Conservation (phyloP, 1,140 invertebrate genomes). For the Hypothenemus hampei region DNA sequence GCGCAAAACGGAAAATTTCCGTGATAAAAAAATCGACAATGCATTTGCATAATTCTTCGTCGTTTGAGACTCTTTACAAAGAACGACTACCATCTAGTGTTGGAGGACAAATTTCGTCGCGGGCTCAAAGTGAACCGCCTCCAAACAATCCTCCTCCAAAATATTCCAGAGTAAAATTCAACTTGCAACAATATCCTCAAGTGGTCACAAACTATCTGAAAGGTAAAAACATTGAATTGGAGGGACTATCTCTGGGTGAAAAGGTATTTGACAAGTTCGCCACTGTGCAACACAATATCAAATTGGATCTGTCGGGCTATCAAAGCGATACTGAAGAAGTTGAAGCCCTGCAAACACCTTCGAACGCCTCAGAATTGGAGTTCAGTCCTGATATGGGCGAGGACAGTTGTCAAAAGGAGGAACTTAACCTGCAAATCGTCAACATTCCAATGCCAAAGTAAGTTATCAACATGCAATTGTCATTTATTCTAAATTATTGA, state of each 20-base stretch:
- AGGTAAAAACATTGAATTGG: slow-evolving; percentile 62
- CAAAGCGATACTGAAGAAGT: slow-evolving; percentile 35
- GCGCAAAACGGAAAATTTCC: slow-evolving; percentile 21
- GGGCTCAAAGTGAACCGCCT: slow-evolving; percentile 40
- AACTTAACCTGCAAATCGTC: slow-evolving; percentile 46
- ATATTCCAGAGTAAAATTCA: slow-evolving; percentile 64
- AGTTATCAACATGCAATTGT: too few relatives aligned
- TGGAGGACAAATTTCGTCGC: slow-evolving; percentile 12
- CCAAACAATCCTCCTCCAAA: slow-evolving; percentile 39
- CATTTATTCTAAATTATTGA: too few relatives aligned
- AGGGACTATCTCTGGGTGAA: slow-evolving; percentile 58
- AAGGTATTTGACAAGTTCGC: slow-evolving; percentile 39
- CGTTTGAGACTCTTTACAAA: slow-evolving; percentile 26
- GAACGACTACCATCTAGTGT: slow-evolving; percentile 8
- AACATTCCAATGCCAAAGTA: slow-evolving; percentile 59
- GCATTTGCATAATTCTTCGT: slow-evolving; percentile 32
- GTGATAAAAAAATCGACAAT: slow-evolving; percentile 16
- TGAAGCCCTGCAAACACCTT: slow-evolving; percentile 55
- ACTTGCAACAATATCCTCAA: slow-evolving; percentile 64
- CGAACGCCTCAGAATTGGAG: slow-evolving; percentile 63
- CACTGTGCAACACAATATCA: slow-evolving; percentile 29
- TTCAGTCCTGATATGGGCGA: slow-evolving; percentile 55
- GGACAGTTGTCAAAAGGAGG: slow-evolving; percentile 30
- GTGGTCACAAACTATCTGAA: slow-evolving; percentile 67
- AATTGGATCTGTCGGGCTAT: slow-evolving; percentile 31